These are phyloP conservation scores for Periophthalmus magnuspinnatus DNA, from an alignment of 2,797 vertebrate genomes.

Conservation along the genomic window DNA sequence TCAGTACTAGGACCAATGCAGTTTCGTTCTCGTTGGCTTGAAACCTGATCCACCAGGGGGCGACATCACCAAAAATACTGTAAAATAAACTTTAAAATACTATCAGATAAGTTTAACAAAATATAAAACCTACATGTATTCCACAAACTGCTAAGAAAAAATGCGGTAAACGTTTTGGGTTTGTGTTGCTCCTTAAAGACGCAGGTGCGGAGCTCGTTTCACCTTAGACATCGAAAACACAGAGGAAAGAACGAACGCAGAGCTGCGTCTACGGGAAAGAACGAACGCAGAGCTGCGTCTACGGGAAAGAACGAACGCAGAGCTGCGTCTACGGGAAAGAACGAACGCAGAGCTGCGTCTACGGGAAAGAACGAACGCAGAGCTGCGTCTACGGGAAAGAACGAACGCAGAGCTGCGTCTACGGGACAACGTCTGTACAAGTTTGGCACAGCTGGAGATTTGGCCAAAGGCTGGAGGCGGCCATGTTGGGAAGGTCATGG, in stretches of 20 bases:
- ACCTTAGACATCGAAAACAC: conserved; percentile 32
- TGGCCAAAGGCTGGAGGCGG: conserved; percentile 65
- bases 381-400: conserved; percentile 42
- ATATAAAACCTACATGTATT: conserved; percentile 66
- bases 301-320: no score
- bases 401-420: conserved; percentile 59
- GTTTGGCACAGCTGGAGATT: conserved; percentile 71
- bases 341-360: conserved; percentile 59
- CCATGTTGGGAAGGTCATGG: conserved; percentile 59
- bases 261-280: conserved; percentile 57
- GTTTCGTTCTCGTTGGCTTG: conserved; percentile 35
- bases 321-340: conserved; percentile 47
- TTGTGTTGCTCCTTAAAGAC: conserved; percentile 44
- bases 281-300: no score
- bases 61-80: conserved; percentile 33
- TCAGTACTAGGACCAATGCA: conserved; percentile 25
- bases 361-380: conserved; percentile 47
- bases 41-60: conserved; percentile 42
- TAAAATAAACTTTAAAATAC: conserved; percentile 50
- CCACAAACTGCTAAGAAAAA: conserved; percentile 68
- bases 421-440: conserved; percentile 59
- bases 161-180: conserved; percentile 61
- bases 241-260: conserved; percentile 43
- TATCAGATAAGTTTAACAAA: conserved; percentile 60
- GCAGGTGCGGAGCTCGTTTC: conserved; percentile 61